Evolutionary conservation across 2,113 vertebrate genomes (phyloP), one percentile per base, ranked within the genome.

Genomic region (Thamnophis sirtalis): DNA sequence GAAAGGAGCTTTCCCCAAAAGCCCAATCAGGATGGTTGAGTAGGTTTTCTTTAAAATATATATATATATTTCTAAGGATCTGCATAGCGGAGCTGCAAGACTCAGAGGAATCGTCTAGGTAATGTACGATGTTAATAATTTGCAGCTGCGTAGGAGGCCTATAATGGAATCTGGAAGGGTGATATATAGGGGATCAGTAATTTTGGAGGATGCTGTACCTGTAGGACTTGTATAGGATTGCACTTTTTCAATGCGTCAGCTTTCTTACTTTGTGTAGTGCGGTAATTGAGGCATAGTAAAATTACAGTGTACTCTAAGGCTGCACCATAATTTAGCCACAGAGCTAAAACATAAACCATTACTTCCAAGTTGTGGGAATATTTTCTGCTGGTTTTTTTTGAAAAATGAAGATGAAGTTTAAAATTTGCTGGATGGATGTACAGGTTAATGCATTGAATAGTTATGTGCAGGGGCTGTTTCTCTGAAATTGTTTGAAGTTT

Each of bases 291-390:
- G 0, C 91, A 9, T 50, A 4, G 63, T 48, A 73, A 92, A 26
- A 92, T 88, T 73, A 55, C 22, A 54, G 4, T 88, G 5, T 9
- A 84, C 33, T 17, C 43, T 85, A 11, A 84, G 50, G 55, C 92
- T 63, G 3, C 13, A 9, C 0, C 89, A 50, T 91, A 68, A 96
- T 95, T 58, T 92, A 91, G 6, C 87, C 21, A 7, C 56, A 0
- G 43, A 50, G 91, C 94, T 93, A 5, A 90, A 38, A 85, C 55
- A 68, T 80, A 84, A 86, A 22, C 91, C 84, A 88, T 80, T 24
- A 58, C 92, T 54, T 94, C 8, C 3, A 1, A 3, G 7, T 91
- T 93, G 89, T 28, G 91, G 94, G 93, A 43, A 93, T 93, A 33
- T 19, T 58, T 60, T 91, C 80, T 90, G 89, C 1, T 68, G 73